phyloP scores from a whole-genome alignment of 1,140 invertebrate species.

The Cheumatopsyche charites region DNA sequence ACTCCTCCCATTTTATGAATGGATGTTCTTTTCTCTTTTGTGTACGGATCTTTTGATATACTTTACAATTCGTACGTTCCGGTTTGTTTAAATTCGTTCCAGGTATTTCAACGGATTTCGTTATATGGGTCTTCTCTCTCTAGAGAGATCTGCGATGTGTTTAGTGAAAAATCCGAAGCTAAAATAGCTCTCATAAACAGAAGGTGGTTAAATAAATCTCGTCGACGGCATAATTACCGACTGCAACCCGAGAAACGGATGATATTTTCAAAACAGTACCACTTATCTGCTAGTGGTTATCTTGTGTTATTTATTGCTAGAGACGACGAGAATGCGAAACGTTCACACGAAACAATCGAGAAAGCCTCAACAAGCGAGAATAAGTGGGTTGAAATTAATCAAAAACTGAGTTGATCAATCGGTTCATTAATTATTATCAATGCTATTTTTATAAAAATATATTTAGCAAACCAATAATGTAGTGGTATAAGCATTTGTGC shows the following conservation, averaged over 20 bases:
- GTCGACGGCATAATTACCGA: constrained; percentile 26
- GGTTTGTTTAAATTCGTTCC: no score
- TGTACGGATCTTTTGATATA: no score
- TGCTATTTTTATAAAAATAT: no score
- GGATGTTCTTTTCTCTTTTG: background rate
- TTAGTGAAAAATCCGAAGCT: background rate
- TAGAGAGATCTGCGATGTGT: no score
- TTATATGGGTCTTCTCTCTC: no score
- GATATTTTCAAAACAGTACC: constrained; percentile 26
- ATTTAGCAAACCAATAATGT: no score
- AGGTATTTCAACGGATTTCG: no score
- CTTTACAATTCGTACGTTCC: no score
- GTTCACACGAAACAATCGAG: constrained; percentile 22
- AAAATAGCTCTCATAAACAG: background rate
- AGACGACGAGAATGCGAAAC: constrained; percentile 11
- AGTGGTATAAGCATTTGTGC: no score
- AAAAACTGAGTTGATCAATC: no score
- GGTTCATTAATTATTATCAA: no score
- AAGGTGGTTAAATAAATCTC: constrained; percentile 4
- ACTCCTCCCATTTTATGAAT: background rate
- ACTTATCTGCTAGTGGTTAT: constrained; percentile 11
- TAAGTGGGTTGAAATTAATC: no score
- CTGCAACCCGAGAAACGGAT: constrained; percentile 27
- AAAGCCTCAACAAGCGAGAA: background rate
- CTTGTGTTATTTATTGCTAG: constrained; percentile 26